Conservation (phyloP, 2,113 vertebrate genomes). For the Camelus bactrianus region DNA sequence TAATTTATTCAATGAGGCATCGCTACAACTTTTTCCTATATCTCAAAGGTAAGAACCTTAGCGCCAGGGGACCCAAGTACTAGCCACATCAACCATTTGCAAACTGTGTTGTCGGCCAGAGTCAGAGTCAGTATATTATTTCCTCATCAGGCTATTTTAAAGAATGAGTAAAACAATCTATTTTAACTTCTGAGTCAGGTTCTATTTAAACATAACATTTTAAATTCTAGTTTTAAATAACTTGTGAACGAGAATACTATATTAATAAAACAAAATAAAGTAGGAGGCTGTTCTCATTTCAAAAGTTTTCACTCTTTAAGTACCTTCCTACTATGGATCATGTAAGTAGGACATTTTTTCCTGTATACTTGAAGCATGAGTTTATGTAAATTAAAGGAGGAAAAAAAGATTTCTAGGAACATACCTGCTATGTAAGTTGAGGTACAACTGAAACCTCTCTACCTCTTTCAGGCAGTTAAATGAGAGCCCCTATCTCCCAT, state of each 20-base stretch:
- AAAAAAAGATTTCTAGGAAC: background rate
- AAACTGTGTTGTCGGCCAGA: background rate
- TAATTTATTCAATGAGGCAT: background rate
- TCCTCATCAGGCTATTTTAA: background rate
- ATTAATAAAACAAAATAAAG: constrained; percentile 34
- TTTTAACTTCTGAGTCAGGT: background rate
- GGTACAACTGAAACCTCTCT: background rate
- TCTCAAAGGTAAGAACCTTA: background rate
- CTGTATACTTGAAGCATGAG: background rate
- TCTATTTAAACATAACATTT: constrained; percentile 40
- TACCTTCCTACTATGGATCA: background rate
- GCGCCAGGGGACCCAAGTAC: background rate
- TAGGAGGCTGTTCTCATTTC: background rate
- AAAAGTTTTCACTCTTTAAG: constrained; percentile 37
- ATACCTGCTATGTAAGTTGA: background rate
- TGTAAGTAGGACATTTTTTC: background rate
- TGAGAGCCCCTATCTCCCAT: background rate
- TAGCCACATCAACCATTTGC: background rate
- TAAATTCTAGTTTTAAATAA: constrained; percentile 20
- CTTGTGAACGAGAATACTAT: background rate
- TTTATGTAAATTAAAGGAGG: background rate
- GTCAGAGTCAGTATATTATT: background rate
- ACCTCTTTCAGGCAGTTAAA: background rate
- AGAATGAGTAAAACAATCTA: background rate
- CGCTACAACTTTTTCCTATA: background rate